These are phyloP conservation scores for Galeruca laticollis DNA, from an alignment of 2,888 invertebrate genomes.

Conservation along the genomic window DNA sequence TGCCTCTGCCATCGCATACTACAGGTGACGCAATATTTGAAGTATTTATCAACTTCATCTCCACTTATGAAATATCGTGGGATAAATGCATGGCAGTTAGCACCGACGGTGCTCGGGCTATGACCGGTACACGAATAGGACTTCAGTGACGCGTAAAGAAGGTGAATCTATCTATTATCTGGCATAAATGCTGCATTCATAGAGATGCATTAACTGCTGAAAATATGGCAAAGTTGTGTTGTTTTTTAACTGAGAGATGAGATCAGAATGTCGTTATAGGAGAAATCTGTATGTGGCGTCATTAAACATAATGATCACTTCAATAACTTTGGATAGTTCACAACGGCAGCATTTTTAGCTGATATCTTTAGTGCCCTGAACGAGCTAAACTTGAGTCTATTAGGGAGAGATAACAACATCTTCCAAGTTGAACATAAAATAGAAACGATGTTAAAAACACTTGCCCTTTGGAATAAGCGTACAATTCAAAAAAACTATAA, in stretches of 20 bases:
- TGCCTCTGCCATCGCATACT: too few relatives aligned
- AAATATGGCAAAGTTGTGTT: too few relatives aligned
- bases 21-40: too few relatives aligned
- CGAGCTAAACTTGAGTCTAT: conserved; percentile 33
- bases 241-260: too few relatives aligned
- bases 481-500: background rate
- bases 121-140: background rate
- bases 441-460: conserved; percentile 30
- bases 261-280: background rate
- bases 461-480: conserved; percentile 25
- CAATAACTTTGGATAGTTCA: conserved; percentile 24
- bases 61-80: too few relatives aligned
- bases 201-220: background rate
- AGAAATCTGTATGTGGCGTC: conserved; percentile 32
- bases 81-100: too few relatives aligned
- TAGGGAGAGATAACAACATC: background rate
- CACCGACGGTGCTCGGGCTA: too few relatives aligned
- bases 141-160: conserved; percentile 32
- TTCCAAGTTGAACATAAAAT: conserved; percentile 34
- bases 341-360: conserved; percentile 23
- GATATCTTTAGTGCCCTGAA: conserved; percentile 41
- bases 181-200: conserved; percentile 42
- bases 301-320: conserved; percentile 37
- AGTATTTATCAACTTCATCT: too few relatives aligned
- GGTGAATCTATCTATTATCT: conserved; percentile 39